phyloP scores from a whole-genome alignment of 2,113 vertebrate genomes.

The Pedionomus torquatus region DNA sequence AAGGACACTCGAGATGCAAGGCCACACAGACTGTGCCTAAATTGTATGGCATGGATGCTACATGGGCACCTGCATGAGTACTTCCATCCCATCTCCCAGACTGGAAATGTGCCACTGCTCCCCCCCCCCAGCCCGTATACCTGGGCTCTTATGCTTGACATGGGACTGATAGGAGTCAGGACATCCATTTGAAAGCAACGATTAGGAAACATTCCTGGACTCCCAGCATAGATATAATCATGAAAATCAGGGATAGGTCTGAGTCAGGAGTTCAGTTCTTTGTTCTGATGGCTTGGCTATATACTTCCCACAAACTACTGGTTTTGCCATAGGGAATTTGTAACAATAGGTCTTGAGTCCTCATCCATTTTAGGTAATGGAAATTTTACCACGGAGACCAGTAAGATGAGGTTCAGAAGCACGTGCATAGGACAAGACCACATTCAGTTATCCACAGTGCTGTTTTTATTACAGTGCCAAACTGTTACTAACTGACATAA shows the following conservation, averaged over 20 bases:
- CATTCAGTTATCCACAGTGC: background rate
- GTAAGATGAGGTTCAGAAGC: background rate
- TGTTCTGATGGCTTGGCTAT: background rate
- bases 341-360: background rate
- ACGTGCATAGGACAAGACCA: background rate
- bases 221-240: background rate
- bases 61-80: rapidly evolving
- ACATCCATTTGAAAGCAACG: background rate
- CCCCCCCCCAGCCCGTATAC: background rate
- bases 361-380: background rate
- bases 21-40: background rate
- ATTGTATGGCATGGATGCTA: background rate
- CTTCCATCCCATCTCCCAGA: background rate
- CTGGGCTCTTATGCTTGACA: background rate
- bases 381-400: background rate
- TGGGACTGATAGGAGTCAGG: background rate
- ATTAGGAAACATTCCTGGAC: background rate
- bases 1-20: background rate
- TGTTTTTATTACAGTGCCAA: background rate
- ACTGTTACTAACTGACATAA: background rate
- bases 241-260: background rate
- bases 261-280: background rate
- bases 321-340: background rate
- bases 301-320: background rate
- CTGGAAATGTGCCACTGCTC: background rate